Conservation (phyloP, 37 sponge, comb jelly and placozoan genomes). For the Eunapius fragilis region DNA sequence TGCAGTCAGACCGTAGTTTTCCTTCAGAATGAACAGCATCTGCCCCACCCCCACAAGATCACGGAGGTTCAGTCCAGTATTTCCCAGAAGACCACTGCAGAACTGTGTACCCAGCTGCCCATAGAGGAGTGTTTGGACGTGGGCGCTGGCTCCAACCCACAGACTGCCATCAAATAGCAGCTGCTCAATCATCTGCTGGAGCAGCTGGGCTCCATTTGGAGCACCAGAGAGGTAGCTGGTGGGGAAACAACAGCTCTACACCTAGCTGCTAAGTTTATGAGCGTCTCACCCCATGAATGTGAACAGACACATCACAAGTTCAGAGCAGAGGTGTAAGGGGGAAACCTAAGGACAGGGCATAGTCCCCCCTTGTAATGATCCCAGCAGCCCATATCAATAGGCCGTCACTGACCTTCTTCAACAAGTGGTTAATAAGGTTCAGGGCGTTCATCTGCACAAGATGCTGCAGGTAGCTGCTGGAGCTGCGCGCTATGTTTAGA, state of each 20-base stretch:
- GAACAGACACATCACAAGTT: conserved; percentile 48
- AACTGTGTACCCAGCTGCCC: conserved; percentile 69
- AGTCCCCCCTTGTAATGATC: background rate
- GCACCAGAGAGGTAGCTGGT: conserved; percentile 41
- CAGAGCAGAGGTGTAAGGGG: conserved; percentile 37
- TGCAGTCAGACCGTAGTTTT: conserved; percentile 56
- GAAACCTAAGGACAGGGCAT: conserved; percentile 39
- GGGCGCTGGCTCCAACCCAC: conserved; percentile 57
- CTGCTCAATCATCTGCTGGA: conserved; percentile 63
- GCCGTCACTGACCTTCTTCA: conserved; percentile 75
- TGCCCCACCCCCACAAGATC: conserved; percentile 48
- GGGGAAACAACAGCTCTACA: background rate
- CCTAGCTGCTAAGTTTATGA: background rate
- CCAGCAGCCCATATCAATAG: no score
- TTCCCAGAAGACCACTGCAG: conserved; percentile 14
- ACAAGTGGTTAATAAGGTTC: conserved; percentile 45
- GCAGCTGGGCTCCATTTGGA: conserved; percentile 55
- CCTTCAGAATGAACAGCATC: conserved; percentile 63
- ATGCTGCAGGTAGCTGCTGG: conserved; percentile 53
- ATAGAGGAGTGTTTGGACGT: conserved; percentile 75
- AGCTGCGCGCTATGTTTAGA: conserved; percentile 51
- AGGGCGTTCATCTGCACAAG: conserved; percentile 52
- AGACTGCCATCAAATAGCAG: conserved; percentile 66
- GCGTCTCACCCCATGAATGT: conserved; percentile 25
- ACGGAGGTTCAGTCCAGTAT: conserved; percentile 37